These are phyloP conservation scores for Poeciliopsis presidionis DNA, from an alignment of 2,797 vertebrate genomes.

Conservation along the genomic window DNA sequence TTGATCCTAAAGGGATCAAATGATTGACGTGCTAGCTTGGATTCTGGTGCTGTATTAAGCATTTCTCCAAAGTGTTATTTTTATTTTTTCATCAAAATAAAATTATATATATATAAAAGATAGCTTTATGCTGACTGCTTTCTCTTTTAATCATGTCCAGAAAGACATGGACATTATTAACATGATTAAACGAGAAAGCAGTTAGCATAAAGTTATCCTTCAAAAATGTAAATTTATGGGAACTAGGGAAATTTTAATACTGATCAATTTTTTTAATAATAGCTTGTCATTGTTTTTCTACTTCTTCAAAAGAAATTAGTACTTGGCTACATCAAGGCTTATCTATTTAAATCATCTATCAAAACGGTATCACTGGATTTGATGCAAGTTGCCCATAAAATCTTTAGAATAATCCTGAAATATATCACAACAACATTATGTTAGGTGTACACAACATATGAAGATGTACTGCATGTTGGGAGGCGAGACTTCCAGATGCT, in stretches of 20 bases:
- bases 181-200: neutral
- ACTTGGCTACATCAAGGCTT: neutral
- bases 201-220: neutral
- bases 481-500: neutral
- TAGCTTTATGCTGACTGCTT: neutral
- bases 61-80: neutral
- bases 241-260: neutral
- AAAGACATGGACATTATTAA: no score
- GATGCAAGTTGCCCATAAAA: neutral
- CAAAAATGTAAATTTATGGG: neutral
- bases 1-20: no score
- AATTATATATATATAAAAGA: neutral
- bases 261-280: neutral
- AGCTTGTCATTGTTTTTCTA: neutral
- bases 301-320: neutral
- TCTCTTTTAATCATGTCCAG: neutral
- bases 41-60: conserved; percentile 9
- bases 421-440: neutral
- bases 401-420: neutral
- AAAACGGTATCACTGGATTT: neutral
- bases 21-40: conserved; percentile 7
- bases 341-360: neutral
- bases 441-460: neutral
- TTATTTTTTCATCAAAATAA: neutral
- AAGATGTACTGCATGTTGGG: neutral